Evolutionary conservation across 2,888 invertebrate genomes (phyloP).

Genomic region (Morpho achilles): DNA sequence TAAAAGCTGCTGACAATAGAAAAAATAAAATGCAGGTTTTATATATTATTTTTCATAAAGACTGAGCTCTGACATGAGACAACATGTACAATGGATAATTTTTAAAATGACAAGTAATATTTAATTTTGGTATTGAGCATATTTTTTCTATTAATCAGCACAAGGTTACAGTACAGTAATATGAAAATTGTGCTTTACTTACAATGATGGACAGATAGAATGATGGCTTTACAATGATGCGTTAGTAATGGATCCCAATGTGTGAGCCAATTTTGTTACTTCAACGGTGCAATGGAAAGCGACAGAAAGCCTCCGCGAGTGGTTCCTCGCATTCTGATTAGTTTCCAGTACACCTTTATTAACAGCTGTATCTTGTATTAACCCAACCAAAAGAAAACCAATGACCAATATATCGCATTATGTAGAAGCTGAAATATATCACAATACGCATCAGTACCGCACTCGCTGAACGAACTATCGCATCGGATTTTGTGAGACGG

Average conservation of each 20-base stretch:
- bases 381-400: slow-evolving; percentile 79
- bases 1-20: slow-evolving; percentile 9
- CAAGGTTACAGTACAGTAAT: slow-evolving; percentile 40
- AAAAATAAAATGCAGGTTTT: slow-evolving; percentile 5
- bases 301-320: slow-evolving; percentile 71
- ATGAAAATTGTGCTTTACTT: slow-evolving; percentile 70
- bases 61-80: too few relatives aligned
- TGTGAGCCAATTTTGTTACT: slow-evolving; percentile 76
- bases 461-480: slow-evolving; percentile 5
- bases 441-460: slow-evolving; percentile 63
- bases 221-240: slow-evolving; percentile 75
- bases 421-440: slow-evolving; percentile 78
- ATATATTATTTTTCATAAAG: too few relatives aligned
- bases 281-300: slow-evolving; percentile 77
- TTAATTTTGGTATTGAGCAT: neutral
- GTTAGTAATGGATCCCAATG: slow-evolving; percentile 78
- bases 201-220: slow-evolving; percentile 70
- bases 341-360: slow-evolving; percentile 75
- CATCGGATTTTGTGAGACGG: slow-evolving; percentile 30
- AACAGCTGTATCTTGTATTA: slow-evolving; percentile 80
- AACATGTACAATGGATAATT: too few relatives aligned
- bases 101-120: neutral
- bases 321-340: slow-evolving; percentile 67
- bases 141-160: slow-evolving; percentile 37
- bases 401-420: slow-evolving; percentile 75